Conservation (phyloP, 2,888 invertebrate species). For the Hyposoter didymator region DNA sequence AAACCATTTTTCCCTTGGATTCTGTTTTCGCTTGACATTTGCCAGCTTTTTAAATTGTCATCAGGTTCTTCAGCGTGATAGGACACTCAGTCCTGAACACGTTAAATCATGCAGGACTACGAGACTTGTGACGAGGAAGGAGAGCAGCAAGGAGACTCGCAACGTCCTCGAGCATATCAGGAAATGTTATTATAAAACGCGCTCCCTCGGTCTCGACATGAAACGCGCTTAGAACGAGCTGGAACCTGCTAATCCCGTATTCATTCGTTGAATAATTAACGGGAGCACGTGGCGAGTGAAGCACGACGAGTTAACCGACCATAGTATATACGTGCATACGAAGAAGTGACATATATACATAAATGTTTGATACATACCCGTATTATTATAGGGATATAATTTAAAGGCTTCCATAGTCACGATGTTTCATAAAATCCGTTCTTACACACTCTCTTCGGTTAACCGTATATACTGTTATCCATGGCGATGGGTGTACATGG, state of each 20-base stretch:
- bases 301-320: slow-evolving; percentile 59
- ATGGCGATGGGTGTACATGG: slow-evolving; percentile 1
- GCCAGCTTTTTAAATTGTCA: background rate
- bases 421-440: slow-evolving; percentile 67
- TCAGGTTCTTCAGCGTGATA: background rate
- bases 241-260: slow-evolving; percentile 67
- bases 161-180: slow-evolving; percentile 59
- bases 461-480: slow-evolving; percentile 20
- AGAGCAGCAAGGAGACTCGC: slow-evolving; percentile 4
- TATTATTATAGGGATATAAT: slow-evolving; percentile 44
- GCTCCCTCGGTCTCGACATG: slow-evolving; percentile 50
- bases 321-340: slow-evolving; percentile 2
- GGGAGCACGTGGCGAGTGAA: slow-evolving; percentile 66
- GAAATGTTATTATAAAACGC: slow-evolving; percentile 54
- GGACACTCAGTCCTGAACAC: slow-evolving; percentile 2
- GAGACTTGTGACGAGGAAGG: slow-evolving; percentile 1
- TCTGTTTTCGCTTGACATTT: background rate
- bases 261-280: slow-evolving; percentile 64
- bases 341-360: background rate
- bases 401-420: slow-evolving; percentile 31
- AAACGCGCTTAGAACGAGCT: slow-evolving; percentile 54
- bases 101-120: slow-evolving; percentile 23
- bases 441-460: slow-evolving; percentile 47
- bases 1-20: background rate
- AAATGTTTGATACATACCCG: background rate